A percentile compares a stretch with the other conserved stretches of the same genome.
Conservation (phyloP, 2,797 vertebrate genomes). For the Rhinoraja longicauda region DNA sequence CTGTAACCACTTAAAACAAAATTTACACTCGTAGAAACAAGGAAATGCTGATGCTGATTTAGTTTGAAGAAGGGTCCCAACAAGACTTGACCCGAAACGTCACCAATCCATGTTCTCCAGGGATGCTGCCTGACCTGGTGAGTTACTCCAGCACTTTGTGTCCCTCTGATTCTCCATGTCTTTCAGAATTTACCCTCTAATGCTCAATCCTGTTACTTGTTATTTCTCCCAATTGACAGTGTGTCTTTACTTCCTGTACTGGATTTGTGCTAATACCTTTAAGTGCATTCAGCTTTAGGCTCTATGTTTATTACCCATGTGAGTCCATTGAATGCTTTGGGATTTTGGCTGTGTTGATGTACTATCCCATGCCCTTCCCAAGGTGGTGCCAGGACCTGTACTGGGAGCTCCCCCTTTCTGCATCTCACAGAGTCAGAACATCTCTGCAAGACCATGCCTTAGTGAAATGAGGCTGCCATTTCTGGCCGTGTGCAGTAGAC, state of each 20-base stretch:
- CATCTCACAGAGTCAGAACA: not conserved
- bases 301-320: not conserved
- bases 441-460: too few relatives aligned
- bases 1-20: too few relatives aligned
- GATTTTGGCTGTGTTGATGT: not conserved
- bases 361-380: not conserved
- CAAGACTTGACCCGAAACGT: not conserved
- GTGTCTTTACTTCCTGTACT: not conserved
- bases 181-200: not conserved
- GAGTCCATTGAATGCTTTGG: not conserved
- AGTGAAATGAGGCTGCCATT: not conserved
- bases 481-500: not conserved
- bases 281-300: not conserved
- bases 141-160: too few relatives aligned
- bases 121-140: too few relatives aligned
- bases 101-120: not conserved
- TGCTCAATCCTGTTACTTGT: not conserved
- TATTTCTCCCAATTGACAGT: not conserved
- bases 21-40: too few relatives aligned
- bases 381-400: not conserved
- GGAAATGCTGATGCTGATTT: too few relatives aligned
- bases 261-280: not conserved
- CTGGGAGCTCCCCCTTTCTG: not conserved
- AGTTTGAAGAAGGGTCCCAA: too few relatives aligned
- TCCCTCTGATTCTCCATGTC: not conserved